A percentile compares a stretch with the other conserved stretches of the same genome.
Evolutionary conservation across 2,113 vertebrate genomes (phyloP).

Genomic region (Calidris pygmaea): DNA sequence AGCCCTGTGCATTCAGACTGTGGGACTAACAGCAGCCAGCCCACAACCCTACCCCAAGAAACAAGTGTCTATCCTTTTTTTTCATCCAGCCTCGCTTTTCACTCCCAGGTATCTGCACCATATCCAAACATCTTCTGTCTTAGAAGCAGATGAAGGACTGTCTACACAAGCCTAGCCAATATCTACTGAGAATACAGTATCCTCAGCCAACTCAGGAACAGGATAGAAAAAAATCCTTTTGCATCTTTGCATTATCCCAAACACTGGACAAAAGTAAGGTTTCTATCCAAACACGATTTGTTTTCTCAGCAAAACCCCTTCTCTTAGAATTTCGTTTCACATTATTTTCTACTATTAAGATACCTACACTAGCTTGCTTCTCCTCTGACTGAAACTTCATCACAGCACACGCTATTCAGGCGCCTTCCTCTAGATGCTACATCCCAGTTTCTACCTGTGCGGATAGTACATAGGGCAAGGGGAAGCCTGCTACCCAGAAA

Average conservation of each 20-base stretch:
- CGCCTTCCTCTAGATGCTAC: constrained; percentile 45
- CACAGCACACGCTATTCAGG: neutral
- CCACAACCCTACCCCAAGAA: constrained; percentile 43
- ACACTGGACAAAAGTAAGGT: neutral
- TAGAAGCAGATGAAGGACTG: neutral
- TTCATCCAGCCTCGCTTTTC: constrained; percentile 7
- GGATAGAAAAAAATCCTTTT: neutral
- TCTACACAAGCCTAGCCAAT: neutral
- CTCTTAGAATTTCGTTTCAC: neutral
- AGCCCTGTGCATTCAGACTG: constrained; percentile 81
- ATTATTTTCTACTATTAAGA: constrained; percentile 22
- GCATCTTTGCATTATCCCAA: neutral
- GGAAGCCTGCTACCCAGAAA: constrained; percentile 46
- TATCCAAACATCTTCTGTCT: neutral
- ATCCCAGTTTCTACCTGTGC: constrained; percentile 59
- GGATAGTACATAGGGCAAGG: neutral
- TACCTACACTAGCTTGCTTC: constrained; percentile 26
- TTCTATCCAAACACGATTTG: neutral
- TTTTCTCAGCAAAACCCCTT: neutral
- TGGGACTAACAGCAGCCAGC: constrained; percentile 67
- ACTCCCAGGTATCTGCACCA: neutral
- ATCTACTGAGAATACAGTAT: neutral
- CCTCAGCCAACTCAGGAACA: neutral
- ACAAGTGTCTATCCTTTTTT: constrained; percentile 5
- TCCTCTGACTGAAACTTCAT: constrained; percentile 1